Conservation (phyloP, 64 coral and sea anemone genomes). For the Exaiptasia diaphana region DNA sequence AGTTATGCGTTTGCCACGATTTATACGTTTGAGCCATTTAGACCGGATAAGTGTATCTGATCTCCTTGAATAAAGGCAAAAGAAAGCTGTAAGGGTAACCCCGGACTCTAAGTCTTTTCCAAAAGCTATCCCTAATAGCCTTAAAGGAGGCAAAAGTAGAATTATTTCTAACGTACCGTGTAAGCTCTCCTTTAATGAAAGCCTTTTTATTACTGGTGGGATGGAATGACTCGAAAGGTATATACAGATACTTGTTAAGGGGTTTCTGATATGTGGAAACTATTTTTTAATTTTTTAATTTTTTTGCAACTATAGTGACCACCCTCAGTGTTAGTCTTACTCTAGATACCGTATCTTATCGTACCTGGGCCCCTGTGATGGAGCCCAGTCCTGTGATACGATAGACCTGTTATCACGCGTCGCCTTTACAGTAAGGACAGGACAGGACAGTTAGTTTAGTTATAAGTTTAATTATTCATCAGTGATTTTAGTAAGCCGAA, state of each 20-base stretch:
- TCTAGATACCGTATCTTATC: no score
- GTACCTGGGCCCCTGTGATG: no score
- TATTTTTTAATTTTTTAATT: no score
- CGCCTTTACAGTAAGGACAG: no score
- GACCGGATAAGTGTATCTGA: background rate
- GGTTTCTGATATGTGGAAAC: slow-evolving; percentile 25
- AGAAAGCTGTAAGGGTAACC: slow-evolving; percentile 14
- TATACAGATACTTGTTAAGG: slow-evolving; percentile 28
- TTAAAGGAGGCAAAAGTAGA: background rate
- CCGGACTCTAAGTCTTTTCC: background rate
- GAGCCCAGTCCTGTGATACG: no score
- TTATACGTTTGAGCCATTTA: slow-evolving; percentile 4
- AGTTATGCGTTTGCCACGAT: background rate
- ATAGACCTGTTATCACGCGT: no score
- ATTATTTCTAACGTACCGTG: slow-evolving; percentile 18
- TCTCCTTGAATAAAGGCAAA: background rate
- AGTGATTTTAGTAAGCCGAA: no score
- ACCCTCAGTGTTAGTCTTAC: no score
- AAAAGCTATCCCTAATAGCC: background rate
- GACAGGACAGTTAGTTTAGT: no score
- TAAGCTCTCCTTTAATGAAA: slow-evolving; percentile 33
- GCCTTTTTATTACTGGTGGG: slow-evolving; percentile 24
- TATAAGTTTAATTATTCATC: no score
- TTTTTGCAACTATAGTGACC: no score
- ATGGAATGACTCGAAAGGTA: slow-evolving; percentile 32